phyloP scores from a whole-genome alignment of 2,888 invertebrate genomes.

The Thecocarcelia acutangulata region DNA sequence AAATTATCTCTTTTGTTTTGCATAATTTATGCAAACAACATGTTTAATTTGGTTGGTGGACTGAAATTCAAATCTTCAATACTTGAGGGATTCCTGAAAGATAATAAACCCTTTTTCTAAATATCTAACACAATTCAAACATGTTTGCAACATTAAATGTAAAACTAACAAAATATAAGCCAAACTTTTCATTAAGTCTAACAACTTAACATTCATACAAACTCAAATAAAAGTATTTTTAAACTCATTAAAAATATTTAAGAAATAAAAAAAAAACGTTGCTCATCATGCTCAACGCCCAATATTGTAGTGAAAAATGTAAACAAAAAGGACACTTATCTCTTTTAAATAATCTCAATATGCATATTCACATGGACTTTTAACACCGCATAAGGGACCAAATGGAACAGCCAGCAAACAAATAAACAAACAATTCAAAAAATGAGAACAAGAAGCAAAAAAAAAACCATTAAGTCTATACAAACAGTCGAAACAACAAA shows the following conservation, averaged over 20 bases:
- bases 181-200: conserved; percentile 55
- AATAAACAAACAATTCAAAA: conserved; percentile 9
- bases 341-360: conserved; percentile 61
- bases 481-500: conserved; percentile 38
- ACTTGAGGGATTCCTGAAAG: neutral
- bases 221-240: neutral
- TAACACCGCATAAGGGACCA: conserved; percentile 59
- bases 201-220: neutral
- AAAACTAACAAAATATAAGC: conserved; percentile 5
- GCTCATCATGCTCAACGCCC: conserved; percentile 56
- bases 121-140: conserved; percentile 29
- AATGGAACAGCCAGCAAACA: conserved; percentile 38
- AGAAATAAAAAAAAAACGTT: conserved; percentile 26
- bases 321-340: conserved; percentile 63
- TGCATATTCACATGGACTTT: conserved; percentile 61
- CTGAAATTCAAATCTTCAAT: conserved; percentile 34
- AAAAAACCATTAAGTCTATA: conserved; percentile 38
- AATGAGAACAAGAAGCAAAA: neutral
- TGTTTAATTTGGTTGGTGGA: conserved; percentile 25
- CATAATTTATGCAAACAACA: conserved; percentile 58
- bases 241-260: conserved; percentile 35
- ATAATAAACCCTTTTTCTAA: conserved; percentile 38
- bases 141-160: conserved; percentile 5
- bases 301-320: conserved; percentile 56
- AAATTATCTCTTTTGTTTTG: neutral